Percentiles rank a stretch among this genome's conserved stretches.
These are phyloP conservation scores for Diacarnus erythraeanus DNA, from an alignment of 37 sponge, comb jelly and placozoan species.

Conservation along the genomic window DNA sequence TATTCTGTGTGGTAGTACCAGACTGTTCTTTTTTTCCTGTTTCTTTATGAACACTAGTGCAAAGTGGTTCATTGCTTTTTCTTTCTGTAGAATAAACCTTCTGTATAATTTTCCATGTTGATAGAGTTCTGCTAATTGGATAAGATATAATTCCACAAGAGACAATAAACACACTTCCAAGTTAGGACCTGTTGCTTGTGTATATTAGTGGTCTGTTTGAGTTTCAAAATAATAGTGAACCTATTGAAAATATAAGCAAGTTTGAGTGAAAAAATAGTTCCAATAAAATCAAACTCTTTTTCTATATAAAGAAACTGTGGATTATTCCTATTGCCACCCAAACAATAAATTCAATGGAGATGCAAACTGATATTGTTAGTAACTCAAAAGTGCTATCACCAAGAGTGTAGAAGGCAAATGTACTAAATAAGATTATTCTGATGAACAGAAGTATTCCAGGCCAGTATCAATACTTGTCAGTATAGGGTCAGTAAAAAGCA, in stretches of 20 bases:
- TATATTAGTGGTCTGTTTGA: not conserved
- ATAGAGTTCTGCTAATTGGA: not conserved
- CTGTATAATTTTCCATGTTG: no score
- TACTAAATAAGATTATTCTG: not conserved
- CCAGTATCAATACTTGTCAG: conserved; percentile 18
- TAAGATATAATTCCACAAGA: not conserved
- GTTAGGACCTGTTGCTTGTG: not conserved
- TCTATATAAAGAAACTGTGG: no score
- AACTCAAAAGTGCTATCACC: not conserved
- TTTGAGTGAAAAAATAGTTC: not conserved
- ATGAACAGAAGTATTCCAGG: conserved; percentile 7
- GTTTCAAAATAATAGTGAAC: not conserved
- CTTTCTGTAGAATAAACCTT: no score
- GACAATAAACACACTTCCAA: not conserved
- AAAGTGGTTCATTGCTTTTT: no score
- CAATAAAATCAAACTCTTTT: not conserved
- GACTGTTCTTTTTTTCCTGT: no score
- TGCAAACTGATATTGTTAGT: not conserved
- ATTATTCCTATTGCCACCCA: not conserved
- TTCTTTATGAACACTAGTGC: no score
- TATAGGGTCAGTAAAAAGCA: conserved; percentile 9
- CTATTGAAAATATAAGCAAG: not conserved
- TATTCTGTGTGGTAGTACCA: no score
- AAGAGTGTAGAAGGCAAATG: not conserved
- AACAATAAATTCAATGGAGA: not conserved